Percentiles rank a stretch among this genome's conserved stretches.
These are phyloP conservation scores for Apotomis capreana DNA, from an alignment of 2,888 invertebrate genomes.

Conservation along the genomic window DNA sequence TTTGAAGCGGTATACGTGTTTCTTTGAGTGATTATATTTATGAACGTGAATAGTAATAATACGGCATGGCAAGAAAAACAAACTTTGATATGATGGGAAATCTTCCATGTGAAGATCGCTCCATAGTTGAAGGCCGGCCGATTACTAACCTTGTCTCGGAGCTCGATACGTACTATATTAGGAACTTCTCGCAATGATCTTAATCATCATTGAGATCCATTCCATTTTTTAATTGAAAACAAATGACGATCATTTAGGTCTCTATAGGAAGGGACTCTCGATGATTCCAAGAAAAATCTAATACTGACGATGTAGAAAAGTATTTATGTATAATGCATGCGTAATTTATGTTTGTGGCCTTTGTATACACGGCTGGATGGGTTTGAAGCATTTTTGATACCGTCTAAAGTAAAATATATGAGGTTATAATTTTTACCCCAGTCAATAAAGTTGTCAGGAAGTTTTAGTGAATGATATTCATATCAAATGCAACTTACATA, in stretches of 20 bases:
- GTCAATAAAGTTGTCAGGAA: no score
- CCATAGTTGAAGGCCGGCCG: conserved; percentile 30
- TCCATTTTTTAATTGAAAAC: conserved; percentile 7
- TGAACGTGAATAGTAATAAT: conserved; percentile 24
- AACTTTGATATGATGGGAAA: conserved; percentile 18
- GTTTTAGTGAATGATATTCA: no score
- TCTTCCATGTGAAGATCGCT: conserved; percentile 26
- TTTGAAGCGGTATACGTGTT: background rate
- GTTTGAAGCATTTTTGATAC: no score
- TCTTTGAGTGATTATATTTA: conserved; percentile 11
- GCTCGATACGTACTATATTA: conserved; percentile 3
- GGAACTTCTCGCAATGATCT: conserved; percentile 1
- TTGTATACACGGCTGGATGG: no score
- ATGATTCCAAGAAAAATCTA: no score
- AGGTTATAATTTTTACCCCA: no score
- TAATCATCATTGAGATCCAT: conserved; percentile 8
- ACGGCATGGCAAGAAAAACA: conserved; percentile 12
- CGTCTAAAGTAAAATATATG: no score
- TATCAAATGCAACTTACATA: no score
- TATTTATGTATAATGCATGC: background rate
- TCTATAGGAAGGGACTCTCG: no score
- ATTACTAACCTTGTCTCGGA: conserved; percentile 30
- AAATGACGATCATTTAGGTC: background rate
- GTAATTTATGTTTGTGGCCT: no score
- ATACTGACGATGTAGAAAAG: no score